phyloP scores from a whole-genome alignment of 2,797 vertebrate genomes.

The Echiichthys vipera region DNA sequence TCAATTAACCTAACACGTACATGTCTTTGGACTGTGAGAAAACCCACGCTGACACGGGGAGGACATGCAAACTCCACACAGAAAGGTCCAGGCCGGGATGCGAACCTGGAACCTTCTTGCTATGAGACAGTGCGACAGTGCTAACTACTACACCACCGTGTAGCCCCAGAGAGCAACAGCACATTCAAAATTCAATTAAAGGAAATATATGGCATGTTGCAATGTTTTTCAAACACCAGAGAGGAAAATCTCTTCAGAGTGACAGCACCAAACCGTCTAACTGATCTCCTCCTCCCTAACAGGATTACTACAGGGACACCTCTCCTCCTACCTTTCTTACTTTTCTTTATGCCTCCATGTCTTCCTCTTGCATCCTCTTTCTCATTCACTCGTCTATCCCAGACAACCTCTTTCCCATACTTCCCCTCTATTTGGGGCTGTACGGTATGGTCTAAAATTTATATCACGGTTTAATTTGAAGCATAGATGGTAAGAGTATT shows the following conservation, averaged over 20 bases:
- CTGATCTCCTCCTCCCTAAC: conserved; percentile 45
- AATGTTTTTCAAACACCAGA: conserved; percentile 32
- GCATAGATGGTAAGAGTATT: no score
- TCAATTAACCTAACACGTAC: no score
- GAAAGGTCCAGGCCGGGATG: no score
- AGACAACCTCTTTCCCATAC: conserved; percentile 13
- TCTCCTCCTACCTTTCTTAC: conserved; percentile 22
- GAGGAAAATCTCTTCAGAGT: conserved; percentile 49
- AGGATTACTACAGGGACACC: conserved; percentile 58
- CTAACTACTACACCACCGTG: no score
- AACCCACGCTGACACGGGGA: no score
- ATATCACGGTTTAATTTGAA: no score
- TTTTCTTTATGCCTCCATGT: conserved; percentile 14
- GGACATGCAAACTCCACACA: no score
- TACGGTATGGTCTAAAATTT: no score
- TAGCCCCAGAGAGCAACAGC: no score
- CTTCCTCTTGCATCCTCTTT: conserved; percentile 16
- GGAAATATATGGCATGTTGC: conserved; percentile 41
- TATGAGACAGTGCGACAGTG: no score
- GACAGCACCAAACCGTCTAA: conserved; percentile 45
- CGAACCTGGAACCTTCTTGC: no score
- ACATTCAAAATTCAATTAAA: conserved; percentile 58
- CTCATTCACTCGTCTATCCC: conserved; percentile 18
- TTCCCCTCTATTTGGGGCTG: neutral
- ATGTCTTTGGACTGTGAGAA: no score